Evolutionary conservation across 2,797 vertebrate species (phyloP), one percentile per base, ranked within the genome.

Genomic region (Protosalanx chinensis): DNA sequence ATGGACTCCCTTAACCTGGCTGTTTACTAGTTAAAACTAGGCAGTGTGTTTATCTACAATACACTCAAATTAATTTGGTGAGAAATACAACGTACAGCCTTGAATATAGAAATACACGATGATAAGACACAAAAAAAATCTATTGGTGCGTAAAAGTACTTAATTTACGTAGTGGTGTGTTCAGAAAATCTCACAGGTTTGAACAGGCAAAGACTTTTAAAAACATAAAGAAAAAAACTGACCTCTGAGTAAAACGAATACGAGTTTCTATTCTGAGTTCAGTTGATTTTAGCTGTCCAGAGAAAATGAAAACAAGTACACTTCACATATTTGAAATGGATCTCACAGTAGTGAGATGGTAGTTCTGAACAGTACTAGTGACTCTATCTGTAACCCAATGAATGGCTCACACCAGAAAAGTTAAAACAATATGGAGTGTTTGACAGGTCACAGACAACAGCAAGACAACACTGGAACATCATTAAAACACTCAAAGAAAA

Each of bases 401-500:
- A 68, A 64, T n/a, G 65, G 58, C 76, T 82, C 70, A 59, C 53
- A 70, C 51, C 64, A 76, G 29, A 82, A 15, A 68, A 12, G 15
- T 66, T 49, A 51, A 13, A 73, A 67, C 32, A 67, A 35, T 71
- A 77, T 75, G 72, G 72, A 82, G 78, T 76, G 68, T 70, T 80
- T 77, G 46, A 75, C 32, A 68, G 49, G 70, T 41, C 72, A 67
- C 61, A 68, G 53, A 18, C 51, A 77, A 84, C 33, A 7, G 33
- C 1, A 6, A 68, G 15, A 68, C 23, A 72, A 82, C 76, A 77
- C 27, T 49, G 33, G 71, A 73, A 82, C 27, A 79, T 56, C 79
- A 75, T 46, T 81, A 75, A 68, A 76, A 85, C 80, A 81, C 76
- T 75, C 66, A 58, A 30, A 60, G 30, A 41, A 63, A n/a, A 41